Conservation (phyloP, 2,888 invertebrate genomes). For the Polydrusus cervinus region DNA sequence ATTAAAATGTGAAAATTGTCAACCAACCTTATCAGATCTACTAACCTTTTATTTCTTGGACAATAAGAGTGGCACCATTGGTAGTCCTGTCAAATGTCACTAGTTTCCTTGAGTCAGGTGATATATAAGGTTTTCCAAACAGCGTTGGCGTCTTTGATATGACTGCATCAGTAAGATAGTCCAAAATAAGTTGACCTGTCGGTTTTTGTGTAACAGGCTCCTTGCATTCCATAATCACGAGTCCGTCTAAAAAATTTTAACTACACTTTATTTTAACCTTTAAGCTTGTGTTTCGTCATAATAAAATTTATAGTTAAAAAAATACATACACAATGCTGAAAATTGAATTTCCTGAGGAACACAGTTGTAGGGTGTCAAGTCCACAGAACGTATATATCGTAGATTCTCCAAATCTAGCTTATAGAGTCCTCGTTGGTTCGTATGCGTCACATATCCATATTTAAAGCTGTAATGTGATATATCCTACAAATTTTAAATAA, state of each 20-base stretch:
- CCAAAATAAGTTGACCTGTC: conserved; percentile 80
- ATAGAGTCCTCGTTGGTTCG: conserved; percentile 81
- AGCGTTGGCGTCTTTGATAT: conserved; percentile 77
- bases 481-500: conserved; percentile 70
- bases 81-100: conserved; percentile 78
- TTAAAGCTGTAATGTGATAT: conserved; percentile 75
- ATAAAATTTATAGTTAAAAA: too few relatives aligned
- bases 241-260: conserved; percentile 76
- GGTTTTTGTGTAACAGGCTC: conserved; percentile 78
- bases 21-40: neutral
- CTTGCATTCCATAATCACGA: conserved; percentile 81
- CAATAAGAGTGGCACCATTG: conserved; percentile 76
- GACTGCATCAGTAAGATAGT: conserved; percentile 83
- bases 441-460: conserved; percentile 84
- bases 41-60: conserved; percentile 78
- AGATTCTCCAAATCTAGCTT: conserved; percentile 82
- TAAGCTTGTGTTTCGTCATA: too few relatives aligned
- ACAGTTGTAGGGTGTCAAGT: conserved; percentile 82
- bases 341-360: conserved; percentile 81
- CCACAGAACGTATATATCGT: conserved; percentile 81
- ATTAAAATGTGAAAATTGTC: neutral
- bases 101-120: conserved; percentile 81
- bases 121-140: conserved; percentile 79
- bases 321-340: conserved; percentile 79
- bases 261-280: too few relatives aligned